A percentile compares a stretch with the other conserved stretches of the same genome.
phyloP scores from a whole-genome alignment of 2,888 invertebrate species.

The Scelioninae gen. 2 region DNA sequence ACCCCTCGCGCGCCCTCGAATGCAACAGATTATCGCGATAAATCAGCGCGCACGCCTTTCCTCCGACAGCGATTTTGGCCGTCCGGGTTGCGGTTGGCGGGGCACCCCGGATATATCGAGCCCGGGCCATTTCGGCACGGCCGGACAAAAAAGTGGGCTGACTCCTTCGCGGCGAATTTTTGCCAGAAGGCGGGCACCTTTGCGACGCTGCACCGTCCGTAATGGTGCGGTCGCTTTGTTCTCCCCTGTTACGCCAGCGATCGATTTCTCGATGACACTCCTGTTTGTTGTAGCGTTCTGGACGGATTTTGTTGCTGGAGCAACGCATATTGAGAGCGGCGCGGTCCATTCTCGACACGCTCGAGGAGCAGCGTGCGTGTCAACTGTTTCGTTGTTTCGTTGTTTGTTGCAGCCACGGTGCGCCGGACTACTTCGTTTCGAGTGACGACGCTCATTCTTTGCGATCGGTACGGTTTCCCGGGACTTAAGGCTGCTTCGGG shows the following conservation, averaged over 20 bases:
- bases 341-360: conserved; percentile 22
- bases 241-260: conserved; percentile 59
- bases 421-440: too few species aligned
- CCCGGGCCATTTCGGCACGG: too few species aligned
- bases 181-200: neutral
- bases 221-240: conserved; percentile 44
- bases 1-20: conserved; percentile 24
- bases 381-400: too few species aligned
- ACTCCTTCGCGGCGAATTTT: neutral
- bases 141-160: too few species aligned
- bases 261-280: conserved; percentile 50
- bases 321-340: conserved; percentile 22
- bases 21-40: conserved; percentile 55
- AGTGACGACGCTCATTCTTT: too few species aligned
- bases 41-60: conserved; percentile 40
- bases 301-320: conserved; percentile 11
- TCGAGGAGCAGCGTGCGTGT: conserved; percentile 15
- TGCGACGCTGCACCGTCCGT: conserved; percentile 1
- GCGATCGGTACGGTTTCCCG: too few species aligned
- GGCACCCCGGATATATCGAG: too few species aligned
- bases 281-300: conserved; percentile 37
- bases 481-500: too few species aligned
- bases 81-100: neutral
- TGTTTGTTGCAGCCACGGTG: too few species aligned
- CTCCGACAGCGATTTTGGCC: neutral